These are phyloP conservation scores for Halictus ligatus DNA, from an alignment of 2,888 invertebrate species.

Conservation along the genomic window DNA sequence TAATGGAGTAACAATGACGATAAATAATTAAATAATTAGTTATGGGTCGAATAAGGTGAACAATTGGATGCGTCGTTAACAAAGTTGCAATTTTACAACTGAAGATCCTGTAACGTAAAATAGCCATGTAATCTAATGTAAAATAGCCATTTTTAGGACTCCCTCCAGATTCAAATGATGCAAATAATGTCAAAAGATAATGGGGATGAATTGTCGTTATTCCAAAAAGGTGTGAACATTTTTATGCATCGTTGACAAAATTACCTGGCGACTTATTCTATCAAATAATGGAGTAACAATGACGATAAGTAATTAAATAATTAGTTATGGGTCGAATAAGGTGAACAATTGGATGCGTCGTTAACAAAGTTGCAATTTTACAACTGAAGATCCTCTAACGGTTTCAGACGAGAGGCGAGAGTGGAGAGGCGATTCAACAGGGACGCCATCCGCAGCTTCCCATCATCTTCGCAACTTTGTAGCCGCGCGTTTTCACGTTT, in stretches of 20 bases:
- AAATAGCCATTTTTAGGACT: no score
- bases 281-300: no score
- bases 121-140: no score
- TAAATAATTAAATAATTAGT: neutral
- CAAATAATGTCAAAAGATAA: no score
- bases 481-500: conserved; percentile 39
- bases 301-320: neutral
- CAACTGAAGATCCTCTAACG: neutral
- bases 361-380: neutral
- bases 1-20: no score
- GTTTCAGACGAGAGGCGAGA: neutral
- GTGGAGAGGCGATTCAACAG: neutral
- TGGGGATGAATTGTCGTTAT: no score
- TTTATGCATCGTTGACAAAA: no score
- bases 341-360: neutral
- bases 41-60: neutral
- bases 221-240: no score
- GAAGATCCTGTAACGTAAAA: neutral
- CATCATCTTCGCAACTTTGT: conserved; percentile 35
- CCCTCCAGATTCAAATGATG: no score
- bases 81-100: neutral
- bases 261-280: no score
- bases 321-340: neutral
- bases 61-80: neutral
- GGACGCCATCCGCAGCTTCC: neutral